Evolutionary conservation across 2,888 invertebrate species (phyloP).

Genomic region (Steinernema carpocapsae): DNA sequence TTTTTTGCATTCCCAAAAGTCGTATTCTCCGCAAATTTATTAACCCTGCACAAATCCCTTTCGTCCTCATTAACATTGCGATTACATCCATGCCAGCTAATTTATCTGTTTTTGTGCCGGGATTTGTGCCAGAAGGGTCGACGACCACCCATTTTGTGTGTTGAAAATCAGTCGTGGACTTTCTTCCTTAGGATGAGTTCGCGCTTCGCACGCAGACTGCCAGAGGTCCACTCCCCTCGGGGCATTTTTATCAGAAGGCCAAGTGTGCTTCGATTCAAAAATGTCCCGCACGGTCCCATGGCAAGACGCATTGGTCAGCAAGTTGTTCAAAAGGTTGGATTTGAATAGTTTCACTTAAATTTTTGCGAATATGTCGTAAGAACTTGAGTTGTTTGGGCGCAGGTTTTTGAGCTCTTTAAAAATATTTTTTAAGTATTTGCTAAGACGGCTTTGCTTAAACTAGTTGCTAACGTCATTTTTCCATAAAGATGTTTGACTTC

Average conservation of each 20-base stretch:
- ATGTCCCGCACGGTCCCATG: conserved; percentile 20
- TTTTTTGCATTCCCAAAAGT: not conserved
- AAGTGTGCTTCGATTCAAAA: not conserved
- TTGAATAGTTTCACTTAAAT: not conserved
- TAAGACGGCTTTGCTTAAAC: too few relatives aligned
- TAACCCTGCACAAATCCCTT: not conserved
- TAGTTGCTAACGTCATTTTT: too few relatives aligned
- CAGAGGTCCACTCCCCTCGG: not conserved
- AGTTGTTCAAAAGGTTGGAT: conserved; percentile 13
- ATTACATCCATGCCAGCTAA: not conserved
- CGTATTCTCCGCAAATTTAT: not conserved
- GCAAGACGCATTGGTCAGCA: conserved; percentile 14
- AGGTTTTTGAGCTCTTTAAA: too few relatives aligned
- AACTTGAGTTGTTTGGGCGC: too few relatives aligned
- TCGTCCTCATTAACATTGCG: not conserved
- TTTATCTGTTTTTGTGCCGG: not conserved
- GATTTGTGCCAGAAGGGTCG: not conserved
- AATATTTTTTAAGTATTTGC: too few relatives aligned
- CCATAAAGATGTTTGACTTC: too few relatives aligned
- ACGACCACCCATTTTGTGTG: not conserved
- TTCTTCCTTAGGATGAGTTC: not conserved
- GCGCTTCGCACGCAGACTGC: not conserved
- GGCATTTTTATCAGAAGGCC: conserved; percentile 3
- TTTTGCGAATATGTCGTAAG: too few relatives aligned
- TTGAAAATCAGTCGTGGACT: not conserved